Conservation (phyloP, 2,888 invertebrate species). For the Acronicta alni region DNA sequence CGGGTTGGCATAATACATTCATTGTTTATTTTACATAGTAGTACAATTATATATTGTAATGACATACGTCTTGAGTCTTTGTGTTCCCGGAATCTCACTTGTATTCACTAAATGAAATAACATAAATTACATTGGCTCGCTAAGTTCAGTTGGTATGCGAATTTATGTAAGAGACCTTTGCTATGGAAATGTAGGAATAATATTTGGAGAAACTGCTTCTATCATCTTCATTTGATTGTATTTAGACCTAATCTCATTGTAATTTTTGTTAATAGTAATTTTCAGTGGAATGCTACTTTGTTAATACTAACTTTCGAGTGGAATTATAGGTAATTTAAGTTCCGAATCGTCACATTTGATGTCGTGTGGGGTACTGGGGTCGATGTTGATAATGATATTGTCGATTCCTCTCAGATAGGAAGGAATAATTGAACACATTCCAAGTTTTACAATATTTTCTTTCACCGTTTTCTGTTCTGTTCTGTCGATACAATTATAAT, state of each 20-base stretch:
- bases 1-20: constrained; percentile 15
- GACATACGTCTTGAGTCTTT: constrained; percentile 30
- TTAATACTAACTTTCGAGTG: too few relatives aligned
- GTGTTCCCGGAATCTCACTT: constrained; percentile 29
- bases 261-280: constrained; percentile 5
- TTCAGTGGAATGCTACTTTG: too few relatives aligned
- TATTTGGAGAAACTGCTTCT: constrained; percentile 24
- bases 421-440: too few relatives aligned
- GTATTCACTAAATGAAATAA: constrained; percentile 40
- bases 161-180: constrained; percentile 5
- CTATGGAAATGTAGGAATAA: constrained; percentile 45
- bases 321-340: too few relatives aligned
- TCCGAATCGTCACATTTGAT: too few relatives aligned
- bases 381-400: too few relatives aligned
- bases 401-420: too few relatives aligned
- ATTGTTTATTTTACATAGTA: constrained; percentile 47
- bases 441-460: too few relatives aligned
- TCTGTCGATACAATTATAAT: too few relatives aligned
- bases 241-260: constrained; percentile 29
- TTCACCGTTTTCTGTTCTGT: too few relatives aligned
- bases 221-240: constrained; percentile 15
- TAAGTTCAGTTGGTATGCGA: constrained; percentile 22
- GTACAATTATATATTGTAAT: constrained; percentile 49
- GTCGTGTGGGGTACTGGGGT: too few relatives aligned
- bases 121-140: constrained; percentile 28